These are phyloP conservation scores for Tribolium freemani DNA, from an alignment of 2,888 invertebrate species.

Conservation along the genomic window DNA sequence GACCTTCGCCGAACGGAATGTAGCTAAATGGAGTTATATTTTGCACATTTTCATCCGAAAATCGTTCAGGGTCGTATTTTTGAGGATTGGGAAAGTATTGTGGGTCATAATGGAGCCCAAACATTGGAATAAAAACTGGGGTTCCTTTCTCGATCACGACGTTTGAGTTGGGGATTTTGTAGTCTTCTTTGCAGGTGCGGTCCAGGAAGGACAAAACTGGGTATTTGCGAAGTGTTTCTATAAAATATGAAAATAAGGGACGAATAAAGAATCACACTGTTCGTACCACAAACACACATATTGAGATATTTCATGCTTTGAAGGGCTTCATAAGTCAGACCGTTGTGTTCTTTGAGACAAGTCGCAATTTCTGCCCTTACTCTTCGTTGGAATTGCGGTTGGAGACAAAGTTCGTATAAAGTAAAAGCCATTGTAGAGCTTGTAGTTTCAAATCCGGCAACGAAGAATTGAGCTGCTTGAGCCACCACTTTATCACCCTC, in stretches of 20 bases:
- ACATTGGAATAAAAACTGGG: conserved; percentile 51
- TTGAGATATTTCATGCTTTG: conserved; percentile 70
- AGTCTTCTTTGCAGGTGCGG: conserved; percentile 44
- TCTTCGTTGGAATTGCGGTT: conserved; percentile 70
- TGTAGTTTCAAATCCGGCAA: conserved; percentile 76
- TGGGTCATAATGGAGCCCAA: conserved; percentile 56
- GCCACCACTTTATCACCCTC: conserved; percentile 44
- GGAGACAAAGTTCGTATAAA: conserved; percentile 71
- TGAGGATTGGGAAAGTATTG: conserved; percentile 57
- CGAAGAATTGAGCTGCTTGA: conserved; percentile 67
- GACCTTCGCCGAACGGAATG: conserved; percentile 58
- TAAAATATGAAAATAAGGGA: conserved; percentile 24
- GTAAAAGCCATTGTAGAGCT: conserved; percentile 72
- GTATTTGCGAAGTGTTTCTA: conserved; percentile 57
- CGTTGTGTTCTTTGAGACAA: conserved; percentile 65
- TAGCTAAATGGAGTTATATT: conserved; percentile 53
- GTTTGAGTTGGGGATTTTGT: conserved; percentile 64
- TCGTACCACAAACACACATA: background rate
- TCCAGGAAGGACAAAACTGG: conserved; percentile 32
- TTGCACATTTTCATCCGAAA: conserved; percentile 49
- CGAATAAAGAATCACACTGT: background rate
- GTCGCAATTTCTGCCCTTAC: conserved; percentile 69
- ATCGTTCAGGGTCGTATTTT: conserved; percentile 57
- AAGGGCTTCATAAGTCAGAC: conserved; percentile 70
- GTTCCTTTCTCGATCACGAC: conserved; percentile 63